These are phyloP conservation scores for Mechanitis mazaeus DNA, from an alignment of 2,888 invertebrate species.

Conservation along the genomic window DNA sequence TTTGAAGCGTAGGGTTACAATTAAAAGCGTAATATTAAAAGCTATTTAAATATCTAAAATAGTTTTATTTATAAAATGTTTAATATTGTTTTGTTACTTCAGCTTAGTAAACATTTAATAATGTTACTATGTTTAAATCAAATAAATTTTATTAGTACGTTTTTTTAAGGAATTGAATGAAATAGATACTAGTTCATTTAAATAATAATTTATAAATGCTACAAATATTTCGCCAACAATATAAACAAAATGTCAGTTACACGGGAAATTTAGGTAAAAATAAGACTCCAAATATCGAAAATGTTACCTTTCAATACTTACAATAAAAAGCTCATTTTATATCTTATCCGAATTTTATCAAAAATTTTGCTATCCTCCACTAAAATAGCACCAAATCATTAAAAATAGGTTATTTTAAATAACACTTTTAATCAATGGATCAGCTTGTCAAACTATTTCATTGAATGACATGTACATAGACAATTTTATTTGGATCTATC, in stretches of 20 bases:
- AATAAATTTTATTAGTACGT: no score
- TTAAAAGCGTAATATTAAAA: no score
- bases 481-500: neutral
- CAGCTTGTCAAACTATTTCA: constrained; percentile 33
- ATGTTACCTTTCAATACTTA: constrained; percentile 57
- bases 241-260: constrained; percentile 61
- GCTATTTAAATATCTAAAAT: no score
- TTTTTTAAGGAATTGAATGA: no score
- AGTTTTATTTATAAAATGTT: neutral
- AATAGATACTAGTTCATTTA: no score
- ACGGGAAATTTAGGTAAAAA: constrained; percentile 55
- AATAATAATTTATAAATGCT: no score
- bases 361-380: constrained; percentile 36
- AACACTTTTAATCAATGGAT: constrained; percentile 31
- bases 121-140: no score
- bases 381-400: constrained; percentile 55
- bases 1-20: no score
- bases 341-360: constrained; percentile 34
- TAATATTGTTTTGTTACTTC: constrained; percentile 10
- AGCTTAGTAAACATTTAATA: constrained; percentile 19
- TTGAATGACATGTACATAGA: constrained; percentile 16
- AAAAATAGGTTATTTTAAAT: constrained; percentile 45
- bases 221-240: constrained; percentile 25
- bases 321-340: constrained; percentile 80
- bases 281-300: constrained; percentile 42